phyloP scores from a whole-genome alignment of 2,113 vertebrate species.

The Hucho hucho region DNA sequence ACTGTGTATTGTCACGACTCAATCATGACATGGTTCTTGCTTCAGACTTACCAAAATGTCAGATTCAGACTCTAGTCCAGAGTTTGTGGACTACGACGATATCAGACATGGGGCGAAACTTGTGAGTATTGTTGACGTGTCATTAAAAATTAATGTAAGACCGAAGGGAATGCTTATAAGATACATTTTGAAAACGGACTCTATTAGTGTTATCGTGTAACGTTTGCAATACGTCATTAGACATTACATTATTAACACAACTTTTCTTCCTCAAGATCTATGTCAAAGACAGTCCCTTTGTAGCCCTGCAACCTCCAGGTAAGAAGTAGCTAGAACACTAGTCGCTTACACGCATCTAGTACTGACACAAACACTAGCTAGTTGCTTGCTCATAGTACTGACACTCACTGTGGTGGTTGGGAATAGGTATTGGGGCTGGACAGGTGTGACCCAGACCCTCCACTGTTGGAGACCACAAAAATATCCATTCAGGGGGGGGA shows the following conservation, averaged over 20 bases:
- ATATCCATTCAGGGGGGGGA: too few species aligned
- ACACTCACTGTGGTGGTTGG: not conserved
- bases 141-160: not conserved
- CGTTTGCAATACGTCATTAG: too few species aligned
- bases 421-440: not conserved
- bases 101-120: accelerated
- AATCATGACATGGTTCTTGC: not conserved
- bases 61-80: slow-evolving; percentile 43
- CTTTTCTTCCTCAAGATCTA: slow-evolving; percentile 5
- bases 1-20: not conserved
- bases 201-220: too few species aligned
- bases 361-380: too few species aligned
- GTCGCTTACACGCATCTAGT: too few species aligned
- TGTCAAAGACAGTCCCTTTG: not conserved
- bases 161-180: too few species aligned
- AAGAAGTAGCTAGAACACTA: not conserved
- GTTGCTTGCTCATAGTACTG: too few species aligned
- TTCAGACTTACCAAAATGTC: slow-evolving; percentile 40
- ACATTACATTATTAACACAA: too few species aligned
- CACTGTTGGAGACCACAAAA: too few species aligned
- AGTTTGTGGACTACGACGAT: not conserved
- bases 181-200: too few species aligned
- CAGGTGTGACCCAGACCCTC: too few species aligned
- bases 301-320: slow-evolving; percentile 12
- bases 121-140: slow-evolving; percentile 40